Percentiles rank a stretch among this genome's conserved stretches.
Evolutionary conservation across 2,888 invertebrate genomes (phyloP).

Genomic region (Caenorhabditis plicata): DNA sequence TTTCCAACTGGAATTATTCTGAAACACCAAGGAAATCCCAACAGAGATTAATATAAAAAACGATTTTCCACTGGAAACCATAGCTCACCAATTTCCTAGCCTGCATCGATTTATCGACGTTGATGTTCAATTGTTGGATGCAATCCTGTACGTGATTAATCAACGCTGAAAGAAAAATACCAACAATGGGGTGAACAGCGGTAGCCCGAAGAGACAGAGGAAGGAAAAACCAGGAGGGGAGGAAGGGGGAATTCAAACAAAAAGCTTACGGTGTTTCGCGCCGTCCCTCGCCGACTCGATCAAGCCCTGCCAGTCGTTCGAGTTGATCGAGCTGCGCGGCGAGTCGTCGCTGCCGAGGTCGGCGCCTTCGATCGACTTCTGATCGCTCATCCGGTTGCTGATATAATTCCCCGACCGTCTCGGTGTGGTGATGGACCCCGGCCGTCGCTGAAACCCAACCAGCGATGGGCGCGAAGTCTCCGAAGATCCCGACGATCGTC

Average conservation of each 20-base stretch:
- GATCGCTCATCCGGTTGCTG: conserved; percentile 18
- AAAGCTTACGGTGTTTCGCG: conserved; percentile 21
- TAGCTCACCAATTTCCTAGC: conserved; percentile 49
- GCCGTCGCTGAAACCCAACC: conserved; percentile 17
- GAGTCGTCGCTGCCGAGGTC: conserved; percentile 51
- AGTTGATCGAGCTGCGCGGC: conserved; percentile 41
- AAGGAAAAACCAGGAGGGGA: not conserved
- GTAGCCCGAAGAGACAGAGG: not conserved
- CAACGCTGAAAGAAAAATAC: conserved; percentile 39
- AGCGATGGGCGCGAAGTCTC: conserved; percentile 25
- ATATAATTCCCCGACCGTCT: conserved; percentile 1
- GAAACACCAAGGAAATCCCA: too few relatives aligned
- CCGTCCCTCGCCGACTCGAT: conserved; percentile 27
- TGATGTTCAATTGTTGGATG: conserved; percentile 41
- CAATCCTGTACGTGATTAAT: conserved; percentile 50
- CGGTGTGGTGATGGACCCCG: conserved; percentile 9
- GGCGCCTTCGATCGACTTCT: conserved; percentile 40
- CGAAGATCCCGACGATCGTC: conserved; percentile 16
- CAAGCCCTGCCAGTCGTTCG: conserved; percentile 35
- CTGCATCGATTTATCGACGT: conserved; percentile 46
- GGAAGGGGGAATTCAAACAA: not conserved
- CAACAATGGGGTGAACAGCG: not conserved
- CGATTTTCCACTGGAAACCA: too few relatives aligned
- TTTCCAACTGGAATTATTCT: too few relatives aligned
- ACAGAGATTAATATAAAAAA: too few relatives aligned